Conservation (phyloP, 2,888 invertebrate species). For the Tenthredo scrophulariae region DNA sequence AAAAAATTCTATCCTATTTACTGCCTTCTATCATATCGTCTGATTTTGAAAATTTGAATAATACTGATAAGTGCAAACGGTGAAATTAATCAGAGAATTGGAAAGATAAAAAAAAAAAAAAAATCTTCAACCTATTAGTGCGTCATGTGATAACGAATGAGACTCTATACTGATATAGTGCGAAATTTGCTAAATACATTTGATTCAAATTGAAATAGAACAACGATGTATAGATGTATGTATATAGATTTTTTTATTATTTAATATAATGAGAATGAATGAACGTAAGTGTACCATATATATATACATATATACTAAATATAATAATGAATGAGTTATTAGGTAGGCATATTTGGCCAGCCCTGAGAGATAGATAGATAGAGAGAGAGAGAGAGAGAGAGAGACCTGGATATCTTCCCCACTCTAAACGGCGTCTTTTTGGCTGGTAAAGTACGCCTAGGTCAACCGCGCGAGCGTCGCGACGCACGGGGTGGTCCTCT, state of each 20-base stretch:
- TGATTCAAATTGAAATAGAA: background rate
- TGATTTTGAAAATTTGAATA: background rate
- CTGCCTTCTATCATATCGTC: too few relatives aligned
- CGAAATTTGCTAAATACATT: too few relatives aligned
- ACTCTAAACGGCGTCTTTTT: slow-evolving; percentile 25
- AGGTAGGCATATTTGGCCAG: background rate
- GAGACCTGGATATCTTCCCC: background rate
- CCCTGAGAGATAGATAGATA: background rate
- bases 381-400: background rate
- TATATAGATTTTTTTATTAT: background rate
- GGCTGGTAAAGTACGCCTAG: slow-evolving; percentile 58
- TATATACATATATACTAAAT: background rate
- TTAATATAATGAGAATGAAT: background rate
- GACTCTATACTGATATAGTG: too few relatives aligned
- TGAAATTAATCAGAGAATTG: background rate
- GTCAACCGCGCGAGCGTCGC: slow-evolving; percentile 59
- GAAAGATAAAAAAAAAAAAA: background rate
- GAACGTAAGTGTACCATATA: background rate
- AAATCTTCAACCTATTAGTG: too few relatives aligned
- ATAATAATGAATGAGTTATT: background rate
- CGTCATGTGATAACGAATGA: too few relatives aligned
- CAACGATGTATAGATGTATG: background rate
- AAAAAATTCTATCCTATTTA: too few relatives aligned
- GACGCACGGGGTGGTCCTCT: slow-evolving; percentile 53
- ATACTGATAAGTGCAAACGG: background rate